A percentile compares a stretch with the other conserved stretches of the same genome.
Conservation (phyloP, 64 coral and sea anemone species). For the Dendronephthya gigantea region DNA sequence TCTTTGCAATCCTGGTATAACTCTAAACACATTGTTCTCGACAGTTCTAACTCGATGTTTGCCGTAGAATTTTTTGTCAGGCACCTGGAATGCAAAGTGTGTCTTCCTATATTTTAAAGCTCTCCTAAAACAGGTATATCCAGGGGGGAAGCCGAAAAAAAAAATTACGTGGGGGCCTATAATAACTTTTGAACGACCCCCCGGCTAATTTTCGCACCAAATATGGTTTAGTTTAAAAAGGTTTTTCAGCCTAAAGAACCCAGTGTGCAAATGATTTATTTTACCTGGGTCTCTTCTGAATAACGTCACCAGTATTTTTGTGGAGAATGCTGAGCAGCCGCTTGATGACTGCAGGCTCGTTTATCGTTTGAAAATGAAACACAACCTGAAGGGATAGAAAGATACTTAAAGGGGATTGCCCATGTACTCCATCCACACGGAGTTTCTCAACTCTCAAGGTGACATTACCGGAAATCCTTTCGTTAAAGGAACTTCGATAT, state of each 20-base stretch:
- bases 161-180: no score
- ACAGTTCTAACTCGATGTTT: conserved; percentile 63
- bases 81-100: conserved; percentile 25
- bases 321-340: conserved; percentile 55
- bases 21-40: conserved; percentile 80
- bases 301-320: conserved; percentile 86
- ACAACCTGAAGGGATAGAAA: conserved; percentile 44
- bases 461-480: conserved; percentile 89
- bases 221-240: no score
- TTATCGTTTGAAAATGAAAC: conserved; percentile 86
- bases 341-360: conserved; percentile 74
- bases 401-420: background rate
- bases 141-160: no score
- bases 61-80: conserved; percentile 89
- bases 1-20: conserved; percentile 65
- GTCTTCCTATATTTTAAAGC: background rate
- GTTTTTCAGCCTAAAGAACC: background rate
- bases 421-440: background rate
- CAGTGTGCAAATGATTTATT: background rate
- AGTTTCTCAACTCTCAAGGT: background rate
- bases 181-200: no score
- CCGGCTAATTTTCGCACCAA: no score
- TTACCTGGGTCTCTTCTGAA: conserved; percentile 80
- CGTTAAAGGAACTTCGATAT: conserved; percentile 78
- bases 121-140: background rate